Evolutionary conservation across 2,888 invertebrate species (phyloP).

Genomic region (Chrysolina haemoptera): DNA sequence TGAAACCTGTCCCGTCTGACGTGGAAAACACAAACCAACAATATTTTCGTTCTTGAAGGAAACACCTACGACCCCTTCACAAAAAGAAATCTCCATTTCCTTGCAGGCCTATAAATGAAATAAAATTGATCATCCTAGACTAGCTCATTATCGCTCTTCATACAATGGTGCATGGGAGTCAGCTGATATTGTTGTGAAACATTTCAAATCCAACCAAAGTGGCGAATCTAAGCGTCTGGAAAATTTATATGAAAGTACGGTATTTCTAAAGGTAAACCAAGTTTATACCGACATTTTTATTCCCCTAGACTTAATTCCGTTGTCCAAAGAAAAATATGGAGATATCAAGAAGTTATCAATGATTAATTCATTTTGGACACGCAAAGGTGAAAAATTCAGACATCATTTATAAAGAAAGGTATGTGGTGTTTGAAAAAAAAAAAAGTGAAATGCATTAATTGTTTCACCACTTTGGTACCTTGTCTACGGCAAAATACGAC

Average conservation of each 20-base stretch:
- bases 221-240: background rate
- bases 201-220: background rate
- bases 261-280: conserved; percentile 1
- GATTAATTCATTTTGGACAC: conserved; percentile 21
- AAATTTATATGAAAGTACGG: background rate
- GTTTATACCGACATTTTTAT: background rate
- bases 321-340: conserved; percentile 23
- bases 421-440: conserved; percentile 22
- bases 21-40: no score
- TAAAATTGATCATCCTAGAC: conserved; percentile 1
- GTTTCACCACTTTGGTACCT: conserved; percentile 16
- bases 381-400: conserved; percentile 15
- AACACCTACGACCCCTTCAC: background rate
- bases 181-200: no score
- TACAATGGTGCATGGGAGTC: background rate
- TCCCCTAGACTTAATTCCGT: conserved; percentile 8
- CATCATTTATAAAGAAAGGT: no score
- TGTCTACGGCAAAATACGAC: no score
- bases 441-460: conserved; percentile 20
- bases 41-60: background rate
- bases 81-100: background rate
- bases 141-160: background rate
- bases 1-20: no score
- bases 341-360: conserved; percentile 25
- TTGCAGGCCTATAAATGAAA: background rate